Base-by-base conservation (phyloP, 2,888 invertebrate genomes). In the Mesorhabditis belari region DNA sequence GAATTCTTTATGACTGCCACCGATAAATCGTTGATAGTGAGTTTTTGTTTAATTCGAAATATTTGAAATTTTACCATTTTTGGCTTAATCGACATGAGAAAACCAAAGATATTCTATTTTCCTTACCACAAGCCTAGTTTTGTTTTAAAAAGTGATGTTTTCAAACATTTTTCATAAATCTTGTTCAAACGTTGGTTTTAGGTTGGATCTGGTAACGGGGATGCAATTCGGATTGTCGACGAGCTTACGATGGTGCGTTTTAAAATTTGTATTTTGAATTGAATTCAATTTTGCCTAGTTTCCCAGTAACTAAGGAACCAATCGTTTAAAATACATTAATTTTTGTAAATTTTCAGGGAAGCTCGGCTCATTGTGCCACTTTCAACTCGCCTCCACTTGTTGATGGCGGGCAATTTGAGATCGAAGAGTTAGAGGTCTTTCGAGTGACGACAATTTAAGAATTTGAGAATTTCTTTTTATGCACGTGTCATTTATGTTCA, bases 1-100 rank as follows among this genome's bases (percentile, higher is more conserved):
- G 77, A 79, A 57, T 74, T 75, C 62, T 79, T 79, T 62, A 77
- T 78, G 77, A 62, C 79, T 3, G 79, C 79, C 12, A 70, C 66
- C 5, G 79, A 79, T 52, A 65, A 62, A 52, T 61, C 70, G 9
- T 28, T 79, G 35, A 72, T 79, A 64, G 79, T 79, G 54, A 61
- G 71, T 70, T 24, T 21, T 28, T 5, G 53, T 26, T 9, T 1
- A 4, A 3, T 17, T 27, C 26, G 26, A 25, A 59, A 19, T 25
- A 54, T 2, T 49, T 55, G 17, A 19, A 17, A 6, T n/a, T 17
- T 35, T 2, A 19, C 2, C 5, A 53, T 57, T 50, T 53, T 24
- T 27, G 4, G 5, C 19, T 21, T 27, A 28, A 21, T n/a, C 24
- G 17, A 56, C 49, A 29, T 19, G 44, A 44, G n/a, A 49, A 52